phyloP scores from a whole-genome alignment of 2,113 vertebrate genomes.

The Scophthalmus maximus region DNA sequence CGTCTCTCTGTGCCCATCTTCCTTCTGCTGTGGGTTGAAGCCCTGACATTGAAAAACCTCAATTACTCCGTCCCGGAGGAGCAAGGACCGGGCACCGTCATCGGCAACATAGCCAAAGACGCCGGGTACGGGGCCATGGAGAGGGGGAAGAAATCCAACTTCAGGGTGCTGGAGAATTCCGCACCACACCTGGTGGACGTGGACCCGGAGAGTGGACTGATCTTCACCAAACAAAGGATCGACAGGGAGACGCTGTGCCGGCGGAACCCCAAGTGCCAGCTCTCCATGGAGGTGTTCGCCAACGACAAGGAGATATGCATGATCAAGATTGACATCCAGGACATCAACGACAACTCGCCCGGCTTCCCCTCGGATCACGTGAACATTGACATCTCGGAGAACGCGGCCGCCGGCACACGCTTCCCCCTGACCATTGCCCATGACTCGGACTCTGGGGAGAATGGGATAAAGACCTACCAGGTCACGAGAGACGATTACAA shows the following conservation, averaged over 20 bases:
- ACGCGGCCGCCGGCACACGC: slow-evolving; percentile 95
- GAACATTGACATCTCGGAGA: slow-evolving; percentile 98
- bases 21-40: slow-evolving; percentile 93
- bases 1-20: slow-evolving; percentile 94
- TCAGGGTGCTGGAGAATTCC: slow-evolving; percentile 96
- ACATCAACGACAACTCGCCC: slow-evolving; percentile 97
- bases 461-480: slow-evolving; percentile 95
- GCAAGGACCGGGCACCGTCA: slow-evolving; percentile 94
- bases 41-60: slow-evolving; percentile 95
- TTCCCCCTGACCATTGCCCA: slow-evolving; percentile 96
- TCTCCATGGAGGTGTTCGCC: slow-evolving; percentile 98
- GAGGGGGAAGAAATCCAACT: slow-evolving; percentile 90
- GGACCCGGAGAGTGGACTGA: slow-evolving; percentile 95
- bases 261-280: slow-evolving; percentile 94
- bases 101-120: slow-evolving; percentile 97
- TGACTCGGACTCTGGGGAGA: slow-evolving; percentile 94
- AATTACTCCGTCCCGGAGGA: slow-evolving; percentile 99
- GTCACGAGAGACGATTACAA: slow-evolving; percentile 96
- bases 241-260: slow-evolving; percentile 96
- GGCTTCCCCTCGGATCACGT: slow-evolving; percentile 95
- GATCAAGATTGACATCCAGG: slow-evolving; percentile 98
- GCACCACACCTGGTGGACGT: slow-evolving; percentile 96
- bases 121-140: slow-evolving; percentile 89
- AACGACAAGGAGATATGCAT: slow-evolving; percentile 99
- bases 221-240: slow-evolving; percentile 97